A percentile compares a stretch with the other conserved stretches of the same genome.
phyloP scores from a whole-genome alignment of 2,113 vertebrate species.

The Tragelaphus strepsiceros region DNA sequence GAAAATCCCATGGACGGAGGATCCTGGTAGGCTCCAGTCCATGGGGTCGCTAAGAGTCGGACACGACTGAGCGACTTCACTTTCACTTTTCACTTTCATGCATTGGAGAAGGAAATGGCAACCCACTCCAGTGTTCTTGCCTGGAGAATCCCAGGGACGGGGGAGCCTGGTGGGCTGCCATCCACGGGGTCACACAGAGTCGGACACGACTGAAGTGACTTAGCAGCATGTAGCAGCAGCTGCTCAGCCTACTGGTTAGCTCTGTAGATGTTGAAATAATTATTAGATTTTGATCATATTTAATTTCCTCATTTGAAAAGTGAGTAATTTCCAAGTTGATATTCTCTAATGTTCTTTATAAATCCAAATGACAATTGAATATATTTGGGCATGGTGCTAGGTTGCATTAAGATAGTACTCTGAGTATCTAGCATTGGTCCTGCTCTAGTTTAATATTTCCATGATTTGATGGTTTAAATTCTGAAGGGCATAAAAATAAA shows the following conservation, averaged over 20 bases:
- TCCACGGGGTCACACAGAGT: no score
- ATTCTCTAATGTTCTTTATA: not conserved
- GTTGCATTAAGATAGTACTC: not conserved
- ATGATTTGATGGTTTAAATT: not conserved
- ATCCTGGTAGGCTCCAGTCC: no score
- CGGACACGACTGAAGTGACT: no score
- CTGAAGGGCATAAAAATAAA: not conserved
- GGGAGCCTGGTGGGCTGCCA: no score
- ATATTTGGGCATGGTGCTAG: not conserved
- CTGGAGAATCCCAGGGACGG: no score
- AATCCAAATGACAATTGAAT: not conserved
- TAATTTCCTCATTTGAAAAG: not conserved
- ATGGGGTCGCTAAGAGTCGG: no score
- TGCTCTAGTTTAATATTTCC: not conserved
- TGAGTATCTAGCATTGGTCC: not conserved
- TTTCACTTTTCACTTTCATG: no score
- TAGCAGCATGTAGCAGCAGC: no score
- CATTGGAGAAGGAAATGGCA: no score
- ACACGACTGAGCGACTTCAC: no score
- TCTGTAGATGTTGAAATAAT: not conserved
- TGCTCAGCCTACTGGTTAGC: not conserved
- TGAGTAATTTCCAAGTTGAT: not conserved
- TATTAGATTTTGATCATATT: not conserved
- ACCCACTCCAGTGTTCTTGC: no score
- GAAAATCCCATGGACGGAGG: no score